Base-by-base conservation (phyloP, 2,113 vertebrate genomes). In the Rhizomys pruinosus region DNA sequence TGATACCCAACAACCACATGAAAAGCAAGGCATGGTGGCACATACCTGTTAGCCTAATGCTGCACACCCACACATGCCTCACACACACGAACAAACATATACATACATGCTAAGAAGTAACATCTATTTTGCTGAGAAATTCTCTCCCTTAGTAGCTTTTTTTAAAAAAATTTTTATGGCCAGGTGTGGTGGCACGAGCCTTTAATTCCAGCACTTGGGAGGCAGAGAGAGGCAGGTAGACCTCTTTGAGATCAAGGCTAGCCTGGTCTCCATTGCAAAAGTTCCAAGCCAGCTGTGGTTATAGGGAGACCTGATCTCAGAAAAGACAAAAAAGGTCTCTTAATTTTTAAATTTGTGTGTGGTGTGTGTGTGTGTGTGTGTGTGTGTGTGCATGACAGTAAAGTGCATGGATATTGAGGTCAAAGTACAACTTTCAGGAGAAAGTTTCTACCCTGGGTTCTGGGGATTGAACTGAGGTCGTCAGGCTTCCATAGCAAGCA, bases 41-140 rank as follows among this genome's bases (percentile, higher is more conserved):
- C 11, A 47, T 27, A 68, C 19, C 32, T 44, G 27, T 44, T 34
- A 22, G 64, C 17, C 6, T 47, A n/a, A 17, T 34, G 63, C 42
- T 47, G 81, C 61, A 80, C 25, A 80, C 37, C 17, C 29, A 57
- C 27, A 29, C 15, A 42, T n/a, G 25, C 22, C 25, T 42, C 27
- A 27, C 25, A 44, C 27, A 81, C n/a, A 81, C 2, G 4, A 29
- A 42, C 78, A 81, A 55, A 5, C 37, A 63, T 29, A 61, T 1
- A 32, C 22, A 59, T 0, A 34, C 1, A 44, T 7, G 52, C 22
- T 66, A 84, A 20, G 0, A 0, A 66, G 5, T 64, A 76, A 89
- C 16, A 34, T 47, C n/a, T 74, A 39, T 73, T 74, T 90, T 71
- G 13, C 47, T 63, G 39, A 96, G 52, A 88, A 93, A 87, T 59